Evolutionary conservation across 2,888 invertebrate species (phyloP).

Genomic region (Leucophenga montana): DNA sequence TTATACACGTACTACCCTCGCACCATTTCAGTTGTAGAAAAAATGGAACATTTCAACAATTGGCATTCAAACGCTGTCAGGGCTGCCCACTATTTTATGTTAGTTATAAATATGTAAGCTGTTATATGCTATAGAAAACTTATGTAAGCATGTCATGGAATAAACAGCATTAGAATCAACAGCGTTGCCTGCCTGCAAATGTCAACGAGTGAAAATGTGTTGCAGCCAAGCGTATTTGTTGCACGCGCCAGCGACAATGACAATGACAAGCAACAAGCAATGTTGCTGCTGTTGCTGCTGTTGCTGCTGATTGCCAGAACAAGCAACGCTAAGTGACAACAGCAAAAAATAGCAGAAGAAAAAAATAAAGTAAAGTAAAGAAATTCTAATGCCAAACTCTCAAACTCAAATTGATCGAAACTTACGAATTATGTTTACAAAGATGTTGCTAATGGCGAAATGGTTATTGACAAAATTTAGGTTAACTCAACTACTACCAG

Average conservation of each 20-base stretch:
- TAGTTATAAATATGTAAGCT: neutral
- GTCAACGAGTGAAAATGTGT: slow-evolving; percentile 15
- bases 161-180: neutral
- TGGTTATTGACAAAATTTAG: slow-evolving; percentile 17
- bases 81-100: no score
- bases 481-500: slow-evolving; percentile 12
- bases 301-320: neutral
- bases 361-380: no score
- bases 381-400: no score
- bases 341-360: neutral
- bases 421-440: slow-evolving; percentile 11
- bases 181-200: neutral
- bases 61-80: neutral
- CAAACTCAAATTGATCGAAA: slow-evolving; percentile 1
- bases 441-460: slow-evolving; percentile 23
- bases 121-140: slow-evolving; percentile 2
- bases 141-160: neutral
- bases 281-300: no score
- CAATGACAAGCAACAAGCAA: slow-evolving; percentile 5
- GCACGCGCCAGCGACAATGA: slow-evolving; percentile 8
- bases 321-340: slow-evolving; percentile 16
- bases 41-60: neutral
- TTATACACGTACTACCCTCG: neutral
- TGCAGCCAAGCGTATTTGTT: slow-evolving; percentile 8
- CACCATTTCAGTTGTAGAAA: no score